A percentile compares a stretch with the other conserved stretches of the same genome.
Conservation (phyloP, 2,888 invertebrate species). For the Bombylius discolor region DNA sequence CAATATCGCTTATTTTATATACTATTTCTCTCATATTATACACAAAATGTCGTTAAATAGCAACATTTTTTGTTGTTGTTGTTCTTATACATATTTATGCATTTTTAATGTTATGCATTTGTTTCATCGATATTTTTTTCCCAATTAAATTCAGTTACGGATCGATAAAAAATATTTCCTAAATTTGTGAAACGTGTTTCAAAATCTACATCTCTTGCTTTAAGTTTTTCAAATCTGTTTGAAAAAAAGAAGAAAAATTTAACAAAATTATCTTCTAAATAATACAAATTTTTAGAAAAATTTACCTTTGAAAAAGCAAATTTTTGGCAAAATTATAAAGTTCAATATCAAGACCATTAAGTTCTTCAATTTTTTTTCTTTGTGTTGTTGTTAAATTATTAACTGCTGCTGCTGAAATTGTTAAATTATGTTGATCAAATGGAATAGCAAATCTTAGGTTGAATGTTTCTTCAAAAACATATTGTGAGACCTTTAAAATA, state of each 20-base stretch:
- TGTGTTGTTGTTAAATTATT: constrained; percentile 63
- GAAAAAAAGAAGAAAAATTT: neutral
- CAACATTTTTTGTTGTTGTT: too few species aligned
- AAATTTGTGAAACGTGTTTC: constrained; percentile 70
- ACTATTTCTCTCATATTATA: too few species aligned
- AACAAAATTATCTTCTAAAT: neutral
- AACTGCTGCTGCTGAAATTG: constrained; percentile 71
- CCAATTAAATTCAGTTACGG: constrained; percentile 79
- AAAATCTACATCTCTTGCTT: constrained; percentile 69
- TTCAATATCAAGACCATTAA: constrained; percentile 83
- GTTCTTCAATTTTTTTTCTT: constrained; percentile 57
- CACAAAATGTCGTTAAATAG: too few species aligned
- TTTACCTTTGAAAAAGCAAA: constrained; percentile 63
- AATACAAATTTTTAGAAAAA: neutral
- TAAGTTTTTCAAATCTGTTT: constrained; percentile 63
- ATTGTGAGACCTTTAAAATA: constrained; percentile 59
- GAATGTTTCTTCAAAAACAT: constrained; percentile 89
- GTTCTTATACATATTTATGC: too few species aligned
- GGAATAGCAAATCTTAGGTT: constrained; percentile 79
- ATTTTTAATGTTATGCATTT: constrained; percentile 3
- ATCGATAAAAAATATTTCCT: constrained; percentile 62
- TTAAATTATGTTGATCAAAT: constrained; percentile 85
- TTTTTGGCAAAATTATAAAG: constrained; percentile 87
- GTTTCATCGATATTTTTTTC: constrained; percentile 67
- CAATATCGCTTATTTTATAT: too few species aligned